These are phyloP conservation scores for Muraenolepis orangiensis DNA, from an alignment of 2,797 vertebrate species.

Conservation along the genomic window DNA sequence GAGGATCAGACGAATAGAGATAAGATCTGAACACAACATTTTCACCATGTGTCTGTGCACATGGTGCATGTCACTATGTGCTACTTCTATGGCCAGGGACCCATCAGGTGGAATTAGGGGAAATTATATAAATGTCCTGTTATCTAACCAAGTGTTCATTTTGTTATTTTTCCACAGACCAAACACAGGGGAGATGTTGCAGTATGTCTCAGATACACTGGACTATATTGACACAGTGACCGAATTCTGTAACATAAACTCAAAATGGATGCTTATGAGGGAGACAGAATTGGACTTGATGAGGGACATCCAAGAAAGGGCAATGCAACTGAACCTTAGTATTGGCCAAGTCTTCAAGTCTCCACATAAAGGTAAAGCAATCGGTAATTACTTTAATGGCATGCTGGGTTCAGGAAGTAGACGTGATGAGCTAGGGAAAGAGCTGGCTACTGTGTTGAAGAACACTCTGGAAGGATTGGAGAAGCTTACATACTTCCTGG, in stretches of 20 bases:
- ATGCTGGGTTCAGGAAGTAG: constrained; percentile 33
- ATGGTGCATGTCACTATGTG: too few species aligned
- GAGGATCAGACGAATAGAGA: too few species aligned
- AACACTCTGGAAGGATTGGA: constrained; percentile 55
- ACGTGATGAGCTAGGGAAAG: constrained; percentile 44
- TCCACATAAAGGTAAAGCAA: constrained; percentile 33
- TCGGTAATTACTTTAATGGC: constrained; percentile 47
- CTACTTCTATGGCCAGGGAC: neutral
- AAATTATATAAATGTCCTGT: neutral
- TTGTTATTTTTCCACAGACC: constrained; percentile 44
- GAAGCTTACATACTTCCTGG: constrained; percentile 59
- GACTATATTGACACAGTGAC: constrained; percentile 41
- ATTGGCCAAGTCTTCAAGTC: constrained; percentile 44
- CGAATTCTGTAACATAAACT: constrained; percentile 45
- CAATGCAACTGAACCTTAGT: constrained; percentile 30
- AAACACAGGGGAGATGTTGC: constrained; percentile 39
- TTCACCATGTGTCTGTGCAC: too few species aligned
- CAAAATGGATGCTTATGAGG: constrained; percentile 54
- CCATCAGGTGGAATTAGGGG: too few species aligned
- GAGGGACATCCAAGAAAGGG: constrained; percentile 57
- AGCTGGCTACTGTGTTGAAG: constrained; percentile 55
- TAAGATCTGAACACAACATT: too few species aligned
- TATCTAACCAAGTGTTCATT: neutral
- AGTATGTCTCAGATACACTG: constrained; percentile 59
- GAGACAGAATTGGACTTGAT: constrained; percentile 51